Conservation (phyloP, 2,797 vertebrate genomes). For the Scyliorhinus canicula region DNA sequence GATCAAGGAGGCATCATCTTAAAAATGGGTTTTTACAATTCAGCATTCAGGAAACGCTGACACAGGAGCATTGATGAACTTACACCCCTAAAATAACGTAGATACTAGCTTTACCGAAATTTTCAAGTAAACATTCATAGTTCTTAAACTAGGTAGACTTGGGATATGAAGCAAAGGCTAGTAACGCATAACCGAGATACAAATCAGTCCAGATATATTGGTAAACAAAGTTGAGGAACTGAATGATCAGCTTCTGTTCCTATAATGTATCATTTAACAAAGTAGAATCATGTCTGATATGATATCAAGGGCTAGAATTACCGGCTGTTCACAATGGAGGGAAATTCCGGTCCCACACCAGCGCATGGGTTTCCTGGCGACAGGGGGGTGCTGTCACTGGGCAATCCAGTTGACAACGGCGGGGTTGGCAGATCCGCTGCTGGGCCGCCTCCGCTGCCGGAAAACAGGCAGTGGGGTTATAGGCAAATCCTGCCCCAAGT, state of each 20-base stretch:
- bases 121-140: background rate
- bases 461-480: too few species aligned
- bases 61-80: background rate
- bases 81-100: background rate
- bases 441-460: too few species aligned
- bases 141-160: background rate
- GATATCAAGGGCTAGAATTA: too few species aligned
- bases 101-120: background rate
- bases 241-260: background rate
- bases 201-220: background rate
- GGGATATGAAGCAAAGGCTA: background rate
- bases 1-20: background rate
- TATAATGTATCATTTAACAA: background rate
- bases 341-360: too few species aligned
- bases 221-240: background rate
- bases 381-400: too few species aligned
- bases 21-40: background rate
- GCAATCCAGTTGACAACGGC: too few species aligned
- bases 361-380: too few species aligned
- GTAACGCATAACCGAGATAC: background rate
- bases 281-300: background rate
- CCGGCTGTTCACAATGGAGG: too few species aligned
- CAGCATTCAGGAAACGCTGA: background rate
- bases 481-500: too few species aligned
- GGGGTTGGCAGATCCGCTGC: too few species aligned